Evolutionary conservation across 2,797 vertebrate genomes (phyloP).

Genomic region (Sebastes oblongus): DNA sequence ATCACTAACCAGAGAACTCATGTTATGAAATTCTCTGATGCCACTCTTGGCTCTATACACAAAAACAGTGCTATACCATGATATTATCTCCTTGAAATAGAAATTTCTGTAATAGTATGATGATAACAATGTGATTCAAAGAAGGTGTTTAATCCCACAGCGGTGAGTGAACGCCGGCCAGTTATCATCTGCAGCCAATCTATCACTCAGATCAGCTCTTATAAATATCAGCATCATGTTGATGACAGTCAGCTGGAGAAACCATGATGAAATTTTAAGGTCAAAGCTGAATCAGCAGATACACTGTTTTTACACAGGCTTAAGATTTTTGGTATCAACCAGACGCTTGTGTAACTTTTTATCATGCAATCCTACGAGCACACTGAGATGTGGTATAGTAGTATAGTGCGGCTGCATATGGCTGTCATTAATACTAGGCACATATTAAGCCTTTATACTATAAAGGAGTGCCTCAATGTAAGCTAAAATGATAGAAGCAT

Average conservation of each 20-base stretch:
- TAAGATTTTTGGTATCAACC: not conserved
- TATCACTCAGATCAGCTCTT: not conserved
- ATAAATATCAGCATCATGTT: not conserved
- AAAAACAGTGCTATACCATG: not conserved
- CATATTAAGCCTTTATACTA: not conserved
- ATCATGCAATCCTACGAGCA: not conserved
- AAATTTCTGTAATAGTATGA: not conserved
- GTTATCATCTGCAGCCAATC: slow-evolving; percentile 21
- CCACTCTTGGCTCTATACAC: not conserved
- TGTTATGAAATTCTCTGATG: not conserved
- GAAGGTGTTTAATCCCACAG: not conserved
- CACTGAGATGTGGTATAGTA: not conserved
- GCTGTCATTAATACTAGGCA: too few relatives aligned
- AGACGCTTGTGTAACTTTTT: not conserved
- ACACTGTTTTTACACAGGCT: not conserved
- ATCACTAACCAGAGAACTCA: not conserved
- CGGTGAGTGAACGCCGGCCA: not conserved
- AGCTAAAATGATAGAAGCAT: not conserved
- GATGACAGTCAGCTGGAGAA: not conserved
- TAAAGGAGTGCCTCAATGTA: not conserved
- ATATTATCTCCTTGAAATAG: not conserved
- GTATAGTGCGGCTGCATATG: not conserved
- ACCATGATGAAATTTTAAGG: not conserved
- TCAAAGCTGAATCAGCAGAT: slow-evolving; percentile 8
- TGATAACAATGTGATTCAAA: not conserved